Conservation (phyloP, 2,113 vertebrate species). For the Hymenochirus boettgeri region DNA sequence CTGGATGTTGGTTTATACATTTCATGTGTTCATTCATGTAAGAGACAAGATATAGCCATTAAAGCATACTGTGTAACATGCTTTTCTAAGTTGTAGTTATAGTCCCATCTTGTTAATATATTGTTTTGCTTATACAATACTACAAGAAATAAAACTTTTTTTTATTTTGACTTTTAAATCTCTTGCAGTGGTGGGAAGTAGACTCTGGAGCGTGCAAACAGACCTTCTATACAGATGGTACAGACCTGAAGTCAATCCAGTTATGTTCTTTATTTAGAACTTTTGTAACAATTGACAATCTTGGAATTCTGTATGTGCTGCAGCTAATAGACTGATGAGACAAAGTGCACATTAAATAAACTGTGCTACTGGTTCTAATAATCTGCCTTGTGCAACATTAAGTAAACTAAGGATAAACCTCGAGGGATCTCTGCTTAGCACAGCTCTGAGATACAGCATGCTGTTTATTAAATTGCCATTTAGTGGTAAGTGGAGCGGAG, state of each 20-base stretch:
- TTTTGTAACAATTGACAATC: constrained; percentile 89
- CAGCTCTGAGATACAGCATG: constrained; percentile 21
- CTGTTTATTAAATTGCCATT: constrained; percentile 35
- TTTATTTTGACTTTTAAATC: constrained; percentile 28
- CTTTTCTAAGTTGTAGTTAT: no score
- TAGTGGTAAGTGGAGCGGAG: constrained; percentile 21
- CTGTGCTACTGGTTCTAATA: constrained; percentile 35
- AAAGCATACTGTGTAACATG: no score
- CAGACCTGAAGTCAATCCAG: constrained; percentile 81
- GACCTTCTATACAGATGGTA: constrained; percentile 88
- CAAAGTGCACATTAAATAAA: constrained; percentile 37
- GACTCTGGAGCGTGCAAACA: constrained; percentile 78
- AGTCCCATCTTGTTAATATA: neutral
- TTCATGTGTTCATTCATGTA: no score
- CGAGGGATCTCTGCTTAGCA: constrained; percentile 36
- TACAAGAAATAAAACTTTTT: constrained; percentile 11
- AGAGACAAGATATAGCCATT: no score
- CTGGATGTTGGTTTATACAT: no score
- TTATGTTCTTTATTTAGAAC: constrained; percentile 81
- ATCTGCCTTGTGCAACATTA: constrained; percentile 31
- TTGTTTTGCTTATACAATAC: neutral
- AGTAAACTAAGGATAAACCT: constrained; percentile 30
- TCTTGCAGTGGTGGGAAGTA: constrained; percentile 87
- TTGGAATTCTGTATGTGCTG: constrained; percentile 90
- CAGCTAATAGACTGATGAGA: constrained; percentile 61